Conservation (phyloP, 2,113 vertebrate genomes). For the Mesitornis unicolor region DNA sequence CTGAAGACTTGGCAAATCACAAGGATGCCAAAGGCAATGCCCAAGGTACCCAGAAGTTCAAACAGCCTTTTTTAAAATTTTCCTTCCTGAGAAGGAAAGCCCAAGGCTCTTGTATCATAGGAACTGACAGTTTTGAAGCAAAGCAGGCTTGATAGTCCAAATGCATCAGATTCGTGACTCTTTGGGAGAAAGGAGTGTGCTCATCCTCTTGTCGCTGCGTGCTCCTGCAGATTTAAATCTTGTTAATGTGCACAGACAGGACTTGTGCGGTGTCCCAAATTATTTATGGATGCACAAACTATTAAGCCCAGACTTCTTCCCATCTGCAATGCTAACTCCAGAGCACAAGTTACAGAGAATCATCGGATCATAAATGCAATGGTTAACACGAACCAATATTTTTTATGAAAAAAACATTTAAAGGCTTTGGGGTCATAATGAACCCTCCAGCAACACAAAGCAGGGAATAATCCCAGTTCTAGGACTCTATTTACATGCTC, state of each 20-base stretch:
- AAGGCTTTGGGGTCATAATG: background rate
- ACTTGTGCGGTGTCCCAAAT: background rate
- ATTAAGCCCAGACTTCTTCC: background rate
- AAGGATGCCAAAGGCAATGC: slow-evolving; percentile 20
- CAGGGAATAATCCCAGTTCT: background rate
- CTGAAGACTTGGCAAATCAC: background rate
- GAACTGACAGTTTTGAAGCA: background rate
- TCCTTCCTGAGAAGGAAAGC: background rate
- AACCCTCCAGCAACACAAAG: background rate
- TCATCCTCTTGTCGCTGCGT: background rate
- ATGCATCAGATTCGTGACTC: background rate
- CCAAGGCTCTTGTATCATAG: background rate
- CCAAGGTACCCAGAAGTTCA: slow-evolving; percentile 14
- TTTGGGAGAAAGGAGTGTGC: background rate
- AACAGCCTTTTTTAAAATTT: background rate
- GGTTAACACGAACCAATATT: background rate
- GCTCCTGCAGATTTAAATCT: background rate
- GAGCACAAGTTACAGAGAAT: background rate
- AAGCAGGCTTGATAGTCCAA: background rate
- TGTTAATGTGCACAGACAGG: background rate
- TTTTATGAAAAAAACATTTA: background rate
- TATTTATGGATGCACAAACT: background rate
- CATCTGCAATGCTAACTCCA: background rate
- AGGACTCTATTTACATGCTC: background rate
- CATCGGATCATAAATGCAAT: background rate